phyloP scores from a whole-genome alignment of 2,797 vertebrate genomes.

The Florisuga fusca region DNA sequence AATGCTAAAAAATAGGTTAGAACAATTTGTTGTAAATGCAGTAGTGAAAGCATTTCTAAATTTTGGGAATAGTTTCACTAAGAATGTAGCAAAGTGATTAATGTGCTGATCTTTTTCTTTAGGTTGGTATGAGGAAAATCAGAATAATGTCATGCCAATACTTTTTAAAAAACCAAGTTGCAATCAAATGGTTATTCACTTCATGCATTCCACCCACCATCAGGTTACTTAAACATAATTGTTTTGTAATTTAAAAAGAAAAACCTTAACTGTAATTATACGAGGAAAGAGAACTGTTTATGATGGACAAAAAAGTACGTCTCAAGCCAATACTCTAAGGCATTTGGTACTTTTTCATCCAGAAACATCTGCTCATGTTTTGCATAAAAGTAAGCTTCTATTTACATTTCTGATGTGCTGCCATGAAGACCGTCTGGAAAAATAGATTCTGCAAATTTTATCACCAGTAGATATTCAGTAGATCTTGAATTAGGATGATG shows the following conservation, averaged over 20 bases:
- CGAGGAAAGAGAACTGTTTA: conserved; percentile 3
- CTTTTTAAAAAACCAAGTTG: neutral
- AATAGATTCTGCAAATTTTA: neutral
- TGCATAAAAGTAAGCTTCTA: neutral
- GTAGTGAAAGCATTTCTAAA: neutral
- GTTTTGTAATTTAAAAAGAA: conserved; percentile 18
- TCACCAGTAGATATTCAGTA: neutral
- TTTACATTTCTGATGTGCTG: neutral
- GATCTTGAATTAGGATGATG: neutral
- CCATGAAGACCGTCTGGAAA: neutral
- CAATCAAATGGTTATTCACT: conserved; percentile 13
- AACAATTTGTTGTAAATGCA: neutral
- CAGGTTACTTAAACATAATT: conserved; percentile 26
- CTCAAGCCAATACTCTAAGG: neutral
- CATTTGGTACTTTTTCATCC: neutral
- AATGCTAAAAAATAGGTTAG: neutral
- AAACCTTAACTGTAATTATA: conserved; percentile 34
- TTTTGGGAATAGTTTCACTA: conserved; percentile 6
- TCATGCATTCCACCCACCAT: neutral
- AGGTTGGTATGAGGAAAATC: conserved; percentile 37
- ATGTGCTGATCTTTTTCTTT: neutral
- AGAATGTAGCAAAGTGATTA: conserved; percentile 7
- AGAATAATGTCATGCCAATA: neutral
- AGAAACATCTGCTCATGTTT: neutral
- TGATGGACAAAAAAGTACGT: neutral